A percentile compares a stretch with the other conserved stretches of the same genome.
Conservation (phyloP, 2,888 invertebrate species). For the Gonocerus acuteangulatus region DNA sequence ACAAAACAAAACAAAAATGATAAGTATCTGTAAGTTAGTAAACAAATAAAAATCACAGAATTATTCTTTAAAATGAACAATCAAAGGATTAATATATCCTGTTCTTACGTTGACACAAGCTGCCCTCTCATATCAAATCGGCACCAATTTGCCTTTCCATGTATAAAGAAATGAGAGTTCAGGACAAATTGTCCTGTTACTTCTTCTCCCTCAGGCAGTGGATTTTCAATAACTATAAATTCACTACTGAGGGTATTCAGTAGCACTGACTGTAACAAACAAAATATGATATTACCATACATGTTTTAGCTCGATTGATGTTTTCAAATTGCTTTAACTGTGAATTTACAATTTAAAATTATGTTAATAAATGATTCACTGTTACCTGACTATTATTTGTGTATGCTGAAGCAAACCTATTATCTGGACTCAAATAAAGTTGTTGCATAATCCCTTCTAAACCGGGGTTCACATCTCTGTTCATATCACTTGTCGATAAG, state of each 20-base stretch:
- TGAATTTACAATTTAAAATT: no score
- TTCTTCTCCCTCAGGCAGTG: constrained; percentile 58
- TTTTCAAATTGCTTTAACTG: no score
- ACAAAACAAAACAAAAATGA: no score
- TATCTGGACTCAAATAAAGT: constrained; percentile 84
- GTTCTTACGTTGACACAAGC: constrained; percentile 49
- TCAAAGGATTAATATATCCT: no score
- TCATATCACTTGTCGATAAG: constrained; percentile 87
- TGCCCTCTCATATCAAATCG: constrained; percentile 72
- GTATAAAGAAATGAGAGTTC: constrained; percentile 66
- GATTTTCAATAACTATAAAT: constrained; percentile 77
- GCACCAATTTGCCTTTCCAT: constrained; percentile 68
- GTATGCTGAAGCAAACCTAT: constrained; percentile 90
- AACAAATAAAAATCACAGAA: no score
- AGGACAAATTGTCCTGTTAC: constrained; percentile 59
- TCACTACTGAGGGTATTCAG: constrained; percentile 92
- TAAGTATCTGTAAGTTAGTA: no score
- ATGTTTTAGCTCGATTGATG: no score
- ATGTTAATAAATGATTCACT: no score
- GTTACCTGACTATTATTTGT: constrained; percentile 86
- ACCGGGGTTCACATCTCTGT: constrained; percentile 83
- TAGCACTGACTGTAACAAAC: constrained; percentile 63
- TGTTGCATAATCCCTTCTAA: constrained; percentile 96
- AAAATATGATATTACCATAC: no score
- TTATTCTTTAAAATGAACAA: no score